These are phyloP conservation scores for Plestiodon gilberti DNA, from an alignment of 2,113 vertebrate species.

Conservation along the genomic window DNA sequence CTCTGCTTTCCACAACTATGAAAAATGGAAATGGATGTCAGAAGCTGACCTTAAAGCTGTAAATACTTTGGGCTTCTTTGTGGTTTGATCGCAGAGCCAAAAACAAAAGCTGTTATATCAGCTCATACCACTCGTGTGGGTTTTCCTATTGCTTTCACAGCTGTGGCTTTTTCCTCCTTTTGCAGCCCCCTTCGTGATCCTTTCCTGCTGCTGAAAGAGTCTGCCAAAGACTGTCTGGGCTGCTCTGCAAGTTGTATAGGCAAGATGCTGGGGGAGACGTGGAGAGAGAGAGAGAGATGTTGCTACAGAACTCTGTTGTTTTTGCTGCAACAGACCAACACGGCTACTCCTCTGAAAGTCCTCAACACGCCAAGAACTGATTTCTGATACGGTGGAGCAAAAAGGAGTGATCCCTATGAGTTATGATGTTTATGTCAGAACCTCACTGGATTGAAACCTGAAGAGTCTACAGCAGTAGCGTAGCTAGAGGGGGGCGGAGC, in stretches of 20 bases:
- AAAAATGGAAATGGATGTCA: not conserved
- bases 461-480: not conserved
- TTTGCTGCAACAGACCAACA: too few relatives aligned
- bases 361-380: not conserved
- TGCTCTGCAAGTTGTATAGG: not conserved
- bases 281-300: too few relatives aligned
- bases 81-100: not conserved
- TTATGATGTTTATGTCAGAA: not conserved
- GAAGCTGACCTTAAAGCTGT: not conserved
- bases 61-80: not conserved
- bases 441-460: not conserved
- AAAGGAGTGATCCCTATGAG: not conserved
- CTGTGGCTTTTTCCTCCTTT: not conserved
- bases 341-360: too few relatives aligned
- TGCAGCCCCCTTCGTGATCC: not conserved
- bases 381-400: too few relatives aligned
- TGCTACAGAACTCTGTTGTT: too few relatives aligned
- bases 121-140: too few relatives aligned
- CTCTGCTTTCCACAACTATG: not conserved
- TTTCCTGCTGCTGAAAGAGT: not conserved
- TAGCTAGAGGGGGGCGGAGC: too few relatives aligned
- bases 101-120: not conserved
- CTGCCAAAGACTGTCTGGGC: not conserved
- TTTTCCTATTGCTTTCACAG: slow-evolving; percentile 3
- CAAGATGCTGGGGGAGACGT: too few relatives aligned